Evolutionary conservation across 1,140 invertebrate genomes (phyloP).

Genomic region (Brachionus paranguensis): DNA sequence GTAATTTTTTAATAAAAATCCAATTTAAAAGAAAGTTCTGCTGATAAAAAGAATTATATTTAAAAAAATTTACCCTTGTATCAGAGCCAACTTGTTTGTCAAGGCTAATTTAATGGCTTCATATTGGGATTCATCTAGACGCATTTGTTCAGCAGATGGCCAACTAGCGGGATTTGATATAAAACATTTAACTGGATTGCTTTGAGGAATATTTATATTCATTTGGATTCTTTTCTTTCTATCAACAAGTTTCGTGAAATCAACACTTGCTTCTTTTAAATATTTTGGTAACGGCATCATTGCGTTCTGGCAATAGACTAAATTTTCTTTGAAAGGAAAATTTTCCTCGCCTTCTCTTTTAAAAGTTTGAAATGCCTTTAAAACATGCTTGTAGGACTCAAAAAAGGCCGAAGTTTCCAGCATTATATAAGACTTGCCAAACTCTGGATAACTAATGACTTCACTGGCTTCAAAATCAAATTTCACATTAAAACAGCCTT

Average conservation of each 20-base stretch:
- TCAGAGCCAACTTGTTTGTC: conserved; percentile 61
- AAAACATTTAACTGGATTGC: not conserved
- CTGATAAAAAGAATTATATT: conserved; percentile 17
- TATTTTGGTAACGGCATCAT: not conserved
- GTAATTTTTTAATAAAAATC: not conserved
- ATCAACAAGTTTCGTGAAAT: not conserved
- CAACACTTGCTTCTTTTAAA: not conserved
- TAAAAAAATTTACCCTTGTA: conserved; percentile 59
- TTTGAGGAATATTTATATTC: not conserved
- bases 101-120: conserved; percentile 55
- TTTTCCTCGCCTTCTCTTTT: not conserved
- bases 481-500: conserved; percentile 12
- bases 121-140: conserved; percentile 55
- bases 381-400: conserved; percentile 56
- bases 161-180: conserved; percentile 42
- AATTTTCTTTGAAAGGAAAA: conserved; percentile 52
- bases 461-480: not conserved
- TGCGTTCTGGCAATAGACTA: conserved; percentile 43
- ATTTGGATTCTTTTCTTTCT: not conserved
- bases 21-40: not conserved
- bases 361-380: conserved; percentile 47
- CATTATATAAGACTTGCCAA: conserved; percentile 44
- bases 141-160: conserved; percentile 43
- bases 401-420: conserved; percentile 58
- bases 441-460: not conserved